Evolutionary conservation across 2,797 vertebrate species (phyloP).

Genomic region (Brotula barbata): DNA sequence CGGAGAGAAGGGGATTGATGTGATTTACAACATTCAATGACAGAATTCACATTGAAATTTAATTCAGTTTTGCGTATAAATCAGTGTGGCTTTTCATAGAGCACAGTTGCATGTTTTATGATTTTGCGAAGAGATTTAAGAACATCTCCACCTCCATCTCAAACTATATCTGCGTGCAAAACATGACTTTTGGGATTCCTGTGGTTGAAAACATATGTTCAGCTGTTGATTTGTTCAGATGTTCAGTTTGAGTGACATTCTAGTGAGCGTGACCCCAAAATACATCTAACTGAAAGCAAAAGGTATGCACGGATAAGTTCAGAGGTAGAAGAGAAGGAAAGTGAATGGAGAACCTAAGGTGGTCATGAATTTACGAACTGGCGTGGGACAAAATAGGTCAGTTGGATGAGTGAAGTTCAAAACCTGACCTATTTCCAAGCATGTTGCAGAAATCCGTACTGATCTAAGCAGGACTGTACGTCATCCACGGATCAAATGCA

Average conservation of each 20-base stretch:
- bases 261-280: slow-evolving; percentile 12
- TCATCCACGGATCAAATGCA: slow-evolving; percentile 33
- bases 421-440: no score
- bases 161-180: not conserved
- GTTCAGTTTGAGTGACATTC: slow-evolving; percentile 18
- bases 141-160: not conserved
- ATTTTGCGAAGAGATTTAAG: not conserved
- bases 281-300: slow-evolving; percentile 24
- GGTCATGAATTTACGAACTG: no score
- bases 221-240: not conserved
- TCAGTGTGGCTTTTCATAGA: not conserved
- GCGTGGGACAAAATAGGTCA: not conserved
- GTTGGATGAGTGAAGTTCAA: slow-evolving; percentile 3
- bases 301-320: slow-evolving; percentile 15
- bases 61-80: slow-evolving; percentile 1
- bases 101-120: not conserved
- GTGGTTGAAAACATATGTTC: not conserved
- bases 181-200: not conserved
- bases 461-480: slow-evolving; percentile 1
- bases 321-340: slow-evolving; percentile 4
- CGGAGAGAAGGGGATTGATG: not conserved
- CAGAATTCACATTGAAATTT: slow-evolving; percentile 1
- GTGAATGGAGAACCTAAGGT: not conserved
- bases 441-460: not conserved
- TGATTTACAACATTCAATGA: slow-evolving; percentile 19